Base-by-base conservation (phyloP, 1,140 invertebrate genomes). In the Drosophila lowei region DNA sequence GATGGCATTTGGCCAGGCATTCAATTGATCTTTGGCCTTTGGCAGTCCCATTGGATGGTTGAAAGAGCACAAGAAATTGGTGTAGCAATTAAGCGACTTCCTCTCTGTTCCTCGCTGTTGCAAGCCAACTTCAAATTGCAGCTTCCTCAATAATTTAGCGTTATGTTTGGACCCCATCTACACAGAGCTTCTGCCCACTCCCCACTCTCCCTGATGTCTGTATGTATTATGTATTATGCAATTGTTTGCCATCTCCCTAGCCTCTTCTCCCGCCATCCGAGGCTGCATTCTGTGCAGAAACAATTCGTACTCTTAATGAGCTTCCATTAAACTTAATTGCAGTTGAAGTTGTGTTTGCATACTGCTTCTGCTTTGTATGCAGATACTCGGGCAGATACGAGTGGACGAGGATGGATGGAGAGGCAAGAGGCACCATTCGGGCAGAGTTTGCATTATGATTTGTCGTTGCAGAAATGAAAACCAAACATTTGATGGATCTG, bases 321-420 rank as follows among this genome's bases (percentile, higher is more conserved):
- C 72, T 85, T 79, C 85, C 84, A 88, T 88, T 89, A 85, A 88
- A 89, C 72, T 88, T 88, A 88, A 88, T 88, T 88, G 85, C 84
- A 89, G 76, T 74, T 80, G 81, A 30, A 85, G 75, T 62, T 81
- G 68, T 80, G 77, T 79, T 78, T 77, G 56, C 62, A 18, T 44
- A 56, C 72, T 49, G 63, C 50, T 48, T 15, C 72, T 49, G 63
- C 50, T 48, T 15, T 70, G 28, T 46, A 30, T 60, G 42, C 25
- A 59, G 59, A 72, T 41, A 61, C 46, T 44, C 42, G 21, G 25
- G 53, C 18, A 43, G 52, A 34, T 13, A 52, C 23, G 4, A 25
- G 23, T 25, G 23, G 4, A 25, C 5, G 23, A 25, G 23, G 23
- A 3, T 23, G 23, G 23, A 25, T 25, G 3, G 5, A 25, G n/a